Base-by-base conservation (phyloP, 2,888 invertebrate species). In the Sinentomon sp. region DNA sequence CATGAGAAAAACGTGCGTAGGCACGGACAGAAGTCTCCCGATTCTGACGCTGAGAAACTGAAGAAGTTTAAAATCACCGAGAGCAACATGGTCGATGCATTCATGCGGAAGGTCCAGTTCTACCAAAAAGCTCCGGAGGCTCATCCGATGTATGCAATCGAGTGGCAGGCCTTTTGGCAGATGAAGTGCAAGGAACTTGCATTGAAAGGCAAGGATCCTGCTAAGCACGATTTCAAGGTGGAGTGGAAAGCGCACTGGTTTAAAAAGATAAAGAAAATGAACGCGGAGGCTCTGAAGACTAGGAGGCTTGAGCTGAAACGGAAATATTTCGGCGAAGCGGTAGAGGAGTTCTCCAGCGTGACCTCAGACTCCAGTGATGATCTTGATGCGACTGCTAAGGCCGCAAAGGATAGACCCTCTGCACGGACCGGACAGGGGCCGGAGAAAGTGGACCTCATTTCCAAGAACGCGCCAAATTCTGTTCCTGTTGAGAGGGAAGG, bases 161-260 rank as follows among this genome's bases (percentile, higher is more conserved):
- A 82, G 49, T 82, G 82, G 82, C 78, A 78, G 48, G 69, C 68
- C 48, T 80, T 78, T 50, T 82, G 80, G 80, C 77, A 77, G 50
- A 60, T 63, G 7, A 64, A 77, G 2, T 76, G 74, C 49, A 74
- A 73, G 49, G 75, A 77, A 51, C 54, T 77, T 32, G 54, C 61
- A 58, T 64, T 56, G 46, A 66, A 66, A 50, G 67, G 68, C 30
- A 66, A 67, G 49, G 76, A 82, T 49, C 69, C 75, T 1, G 61
- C 68, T 20, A 69, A 68, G 40, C 67, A 78, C 48, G 78, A 82
- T 48, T 82, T 76, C 49, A 78, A 78, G 44, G 74, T 77, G 1
- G 82, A 82, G 46, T 82, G 82, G 82, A 77, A 78, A 32, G 55
- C 64, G 31, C 78, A 66, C 50, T 82, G 82, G 82, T 75, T 74